phyloP scores from a whole-genome alignment of 2,113 vertebrate species.

The Chloebia gouldiae region DNA sequence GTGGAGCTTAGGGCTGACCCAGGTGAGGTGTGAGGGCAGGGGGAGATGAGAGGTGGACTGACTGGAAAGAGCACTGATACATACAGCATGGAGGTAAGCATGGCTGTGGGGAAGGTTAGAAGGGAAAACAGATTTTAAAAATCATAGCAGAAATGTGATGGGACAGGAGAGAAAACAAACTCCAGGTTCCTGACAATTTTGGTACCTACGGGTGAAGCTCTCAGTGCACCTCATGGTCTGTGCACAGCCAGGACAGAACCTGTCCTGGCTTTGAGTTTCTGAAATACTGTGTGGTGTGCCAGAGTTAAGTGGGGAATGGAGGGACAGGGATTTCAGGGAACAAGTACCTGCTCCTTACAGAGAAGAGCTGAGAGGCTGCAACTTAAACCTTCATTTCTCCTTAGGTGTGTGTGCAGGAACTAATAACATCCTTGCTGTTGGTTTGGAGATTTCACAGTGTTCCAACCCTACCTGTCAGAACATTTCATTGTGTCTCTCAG shows the following conservation, averaged over 20 bases:
- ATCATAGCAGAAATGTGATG: background rate
- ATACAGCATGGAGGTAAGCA: background rate
- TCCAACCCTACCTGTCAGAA: background rate
- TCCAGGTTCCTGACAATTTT: background rate
- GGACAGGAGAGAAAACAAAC: background rate
- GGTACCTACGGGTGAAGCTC: background rate
- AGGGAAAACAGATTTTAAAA: background rate
- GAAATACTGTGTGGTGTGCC: background rate
- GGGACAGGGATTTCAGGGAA: background rate
- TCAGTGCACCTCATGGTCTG: background rate
- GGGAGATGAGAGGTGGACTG: background rate
- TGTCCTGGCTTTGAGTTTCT: background rate
- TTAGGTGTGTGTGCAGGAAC: accelerated
- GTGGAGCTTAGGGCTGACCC: background rate
- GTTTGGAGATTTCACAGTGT: background rate
- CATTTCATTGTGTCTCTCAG: background rate
- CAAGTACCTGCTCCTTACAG: background rate
- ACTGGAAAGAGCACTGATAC: background rate
- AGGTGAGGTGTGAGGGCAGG: background rate
- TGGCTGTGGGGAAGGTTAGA: background rate
- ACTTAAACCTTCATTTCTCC: background rate
- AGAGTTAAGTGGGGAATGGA: background rate
- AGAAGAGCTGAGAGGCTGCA: background rate
- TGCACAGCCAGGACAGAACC: background rate
- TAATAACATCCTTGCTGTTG: background rate